A percentile compares a stretch with the other conserved stretches of the same genome.
These are phyloP conservation scores for Sebastes miniatus DNA, from an alignment of 2,797 vertebrate species.

Conservation along the genomic window DNA sequence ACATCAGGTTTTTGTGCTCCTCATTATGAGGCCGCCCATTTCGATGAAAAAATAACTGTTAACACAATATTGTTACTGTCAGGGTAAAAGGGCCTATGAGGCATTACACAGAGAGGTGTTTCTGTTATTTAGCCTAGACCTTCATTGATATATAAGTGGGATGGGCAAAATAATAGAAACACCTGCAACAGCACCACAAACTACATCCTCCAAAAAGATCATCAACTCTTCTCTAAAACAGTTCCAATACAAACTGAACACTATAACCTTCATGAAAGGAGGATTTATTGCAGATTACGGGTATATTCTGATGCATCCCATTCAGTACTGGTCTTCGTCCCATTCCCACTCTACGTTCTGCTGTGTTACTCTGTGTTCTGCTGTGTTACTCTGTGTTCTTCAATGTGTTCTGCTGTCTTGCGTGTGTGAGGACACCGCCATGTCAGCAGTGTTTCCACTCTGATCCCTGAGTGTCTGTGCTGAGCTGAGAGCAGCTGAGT, in stretches of 20 bases:
- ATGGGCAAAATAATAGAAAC: not conserved
- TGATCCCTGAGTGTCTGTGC: conserved; percentile 47
- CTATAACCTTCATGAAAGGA: not conserved
- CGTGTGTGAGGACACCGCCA: conserved; percentile 38
- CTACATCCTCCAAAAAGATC: not conserved
- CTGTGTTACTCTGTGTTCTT: not conserved
- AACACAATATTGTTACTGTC: too few species aligned
- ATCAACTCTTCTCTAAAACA: too few species aligned
- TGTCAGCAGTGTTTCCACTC: conserved; percentile 58
- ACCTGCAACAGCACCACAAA: not conserved
- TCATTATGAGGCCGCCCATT: too few species aligned
- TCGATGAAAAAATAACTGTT: too few species aligned
- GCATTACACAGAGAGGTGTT: not conserved
- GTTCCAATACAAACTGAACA: not conserved
- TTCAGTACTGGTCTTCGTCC: not conserved
- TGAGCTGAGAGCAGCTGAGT: conserved; percentile 56
- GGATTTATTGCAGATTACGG: too few species aligned
- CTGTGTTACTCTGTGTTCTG: not conserved
- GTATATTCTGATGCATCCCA: not conserved
- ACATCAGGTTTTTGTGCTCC: too few species aligned
- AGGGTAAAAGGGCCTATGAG: not conserved
- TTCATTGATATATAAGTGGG: not conserved
- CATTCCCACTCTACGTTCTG: too few species aligned
- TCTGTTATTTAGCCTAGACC: not conserved
- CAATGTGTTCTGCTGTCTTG: not conserved